Base-by-base conservation (phyloP, 2,888 invertebrate species). In the Nasonia oneida region DNA sequence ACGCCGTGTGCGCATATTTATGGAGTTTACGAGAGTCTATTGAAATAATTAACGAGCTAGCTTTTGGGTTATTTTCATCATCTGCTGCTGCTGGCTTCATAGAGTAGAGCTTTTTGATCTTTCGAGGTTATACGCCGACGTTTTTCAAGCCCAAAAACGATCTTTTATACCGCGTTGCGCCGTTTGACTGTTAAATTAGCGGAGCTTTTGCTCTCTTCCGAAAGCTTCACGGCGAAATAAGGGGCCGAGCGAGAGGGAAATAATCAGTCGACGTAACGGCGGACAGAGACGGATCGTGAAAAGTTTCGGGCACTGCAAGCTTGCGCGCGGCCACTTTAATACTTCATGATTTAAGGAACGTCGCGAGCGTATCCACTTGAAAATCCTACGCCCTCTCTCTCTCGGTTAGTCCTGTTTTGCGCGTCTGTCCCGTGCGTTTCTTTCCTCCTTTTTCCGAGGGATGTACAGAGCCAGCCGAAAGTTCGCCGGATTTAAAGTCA, bases 341-440 rank as follows among this genome's bases (percentile, higher is more conserved):
- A 85, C 87, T 87, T 83, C 83, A 87, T 87, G 87, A 87, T 87
- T 87, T 87, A 87, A 85, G 79, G 83, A 85, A 83, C 83, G 80
- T 86, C 84, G 80, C 79, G 71, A 82, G 83, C 83, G 71, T 80
- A 86, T 83, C 86, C 71, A 83, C 83, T 85, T 82, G 84, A 77
- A 85, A 73, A 83, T 87, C 71, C 47, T 70, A 8, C 33, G 18
- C 53, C 15, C 37, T 14, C 57, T 10, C 37, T 14, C 57, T 64
- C 84, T 67, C 57, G 15, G 57, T 73, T 81, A 77, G 50, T 71
- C 12, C 76, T 82, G 42, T 76, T 70, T 77, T 50, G 76, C 39
- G 33, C 57, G 53, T 39, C n/a, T 71, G 5, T 71, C 42, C 18
- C 15, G 10, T 73, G 42, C 61, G 57, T 5, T 67, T 23, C 37